These are phyloP conservation scores for Euglossa dilemma DNA, from an alignment of 1,140 invertebrate species.

Conservation along the genomic window DNA sequence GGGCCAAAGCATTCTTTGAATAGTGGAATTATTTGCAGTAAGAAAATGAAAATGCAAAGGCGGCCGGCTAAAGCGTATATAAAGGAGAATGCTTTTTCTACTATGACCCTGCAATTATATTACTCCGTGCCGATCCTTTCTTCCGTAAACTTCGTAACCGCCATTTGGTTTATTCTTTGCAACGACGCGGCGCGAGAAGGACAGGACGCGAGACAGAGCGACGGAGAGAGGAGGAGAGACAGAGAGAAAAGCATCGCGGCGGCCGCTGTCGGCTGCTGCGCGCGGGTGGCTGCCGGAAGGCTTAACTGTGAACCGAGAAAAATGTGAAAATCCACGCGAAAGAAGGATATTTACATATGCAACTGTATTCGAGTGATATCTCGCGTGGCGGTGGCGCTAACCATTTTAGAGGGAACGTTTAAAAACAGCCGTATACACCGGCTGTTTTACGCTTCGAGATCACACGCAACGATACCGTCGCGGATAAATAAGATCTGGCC, in stretches of 20 bases:
- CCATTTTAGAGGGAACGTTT: not conserved
- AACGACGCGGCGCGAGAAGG: not conserved
- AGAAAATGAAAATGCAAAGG: conserved; percentile 46
- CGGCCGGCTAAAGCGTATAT: conserved; percentile 30
- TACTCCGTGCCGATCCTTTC: conserved; percentile 42
- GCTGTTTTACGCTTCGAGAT: not conserved
- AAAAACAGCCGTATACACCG: not conserved
- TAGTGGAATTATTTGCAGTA: conserved; percentile 53
- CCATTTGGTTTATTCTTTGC: conserved; percentile 31
- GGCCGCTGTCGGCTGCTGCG: not conserved
- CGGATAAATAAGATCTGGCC: not conserved
- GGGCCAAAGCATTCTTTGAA: conserved; percentile 73
- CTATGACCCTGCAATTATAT: conserved; percentile 49
- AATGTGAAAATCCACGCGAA: not conserved
- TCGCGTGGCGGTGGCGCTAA: not conserved
- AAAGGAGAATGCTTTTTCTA: conserved; percentile 44
- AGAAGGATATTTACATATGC: conserved; percentile 13
- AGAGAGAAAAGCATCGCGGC: not conserved
- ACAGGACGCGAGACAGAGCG: too few species aligned
- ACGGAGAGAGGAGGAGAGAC: too few species aligned
- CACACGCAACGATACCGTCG: not conserved
- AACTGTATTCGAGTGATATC: conserved; percentile 7
- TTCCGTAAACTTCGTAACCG: conserved; percentile 36
- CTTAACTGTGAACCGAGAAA: conserved; percentile 11
- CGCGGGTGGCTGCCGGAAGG: not conserved